phyloP scores from a whole-genome alignment of 2,113 vertebrate genomes.

The Cryptoleucopteryx plumbea region DNA sequence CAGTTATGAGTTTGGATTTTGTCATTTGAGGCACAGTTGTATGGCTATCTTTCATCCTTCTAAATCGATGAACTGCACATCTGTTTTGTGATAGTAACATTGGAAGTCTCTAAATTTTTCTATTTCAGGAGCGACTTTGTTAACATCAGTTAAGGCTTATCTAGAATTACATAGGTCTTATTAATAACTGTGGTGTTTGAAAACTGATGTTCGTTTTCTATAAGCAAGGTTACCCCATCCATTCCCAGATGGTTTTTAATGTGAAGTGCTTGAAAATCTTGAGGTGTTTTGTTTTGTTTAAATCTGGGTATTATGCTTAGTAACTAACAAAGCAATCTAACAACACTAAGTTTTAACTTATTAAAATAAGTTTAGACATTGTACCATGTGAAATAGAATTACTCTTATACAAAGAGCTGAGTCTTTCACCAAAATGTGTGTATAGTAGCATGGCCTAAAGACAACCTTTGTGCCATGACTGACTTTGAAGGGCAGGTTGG shows the following conservation, averaged over 20 bases:
- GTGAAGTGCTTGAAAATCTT: background rate
- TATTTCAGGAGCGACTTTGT: slow-evolving; percentile 18
- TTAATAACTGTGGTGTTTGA: background rate
- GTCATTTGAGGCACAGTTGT: background rate
- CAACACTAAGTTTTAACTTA: background rate
- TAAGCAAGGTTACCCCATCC: background rate
- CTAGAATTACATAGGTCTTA: background rate
- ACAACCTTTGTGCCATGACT: background rate
- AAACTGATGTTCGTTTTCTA: background rate
- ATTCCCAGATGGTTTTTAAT: background rate
- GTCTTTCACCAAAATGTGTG: background rate
- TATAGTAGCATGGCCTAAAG: background rate
- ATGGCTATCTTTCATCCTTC: background rate
- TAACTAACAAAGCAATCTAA: background rate
- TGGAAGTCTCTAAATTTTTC: background rate
- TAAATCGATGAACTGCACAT: background rate
- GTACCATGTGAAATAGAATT: background rate
- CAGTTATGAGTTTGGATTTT: background rate
- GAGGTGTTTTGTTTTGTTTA: background rate
- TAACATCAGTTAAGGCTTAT: background rate
- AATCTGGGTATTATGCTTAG: background rate
- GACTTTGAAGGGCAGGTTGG: background rate
- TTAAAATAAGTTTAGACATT: accelerated
- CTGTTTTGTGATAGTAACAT: background rate
- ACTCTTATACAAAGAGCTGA: background rate